Conservation (phyloP, 2,797 vertebrate species). For the Cyclopterus lumpus region DNA sequence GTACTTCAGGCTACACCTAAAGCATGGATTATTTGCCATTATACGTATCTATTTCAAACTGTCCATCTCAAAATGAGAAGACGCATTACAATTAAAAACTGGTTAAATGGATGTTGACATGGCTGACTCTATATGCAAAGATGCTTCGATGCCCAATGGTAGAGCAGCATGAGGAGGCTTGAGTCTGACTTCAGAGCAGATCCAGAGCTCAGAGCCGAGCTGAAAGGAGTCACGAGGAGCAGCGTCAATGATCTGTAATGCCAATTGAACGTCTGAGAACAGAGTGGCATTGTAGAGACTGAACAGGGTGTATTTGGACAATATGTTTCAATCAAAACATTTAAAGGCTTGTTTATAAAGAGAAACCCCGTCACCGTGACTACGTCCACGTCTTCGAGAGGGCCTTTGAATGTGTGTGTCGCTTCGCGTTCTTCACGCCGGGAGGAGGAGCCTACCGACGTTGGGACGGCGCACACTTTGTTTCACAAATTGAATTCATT, state of each 20-base stretch:
- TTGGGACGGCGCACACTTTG: conserved; percentile 4
- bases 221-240: no score
- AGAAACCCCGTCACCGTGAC: no score
- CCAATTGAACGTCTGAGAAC: neutral
- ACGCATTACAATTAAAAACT: neutral
- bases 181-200: no score
- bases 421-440: neutral
- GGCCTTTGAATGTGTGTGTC: neutral
- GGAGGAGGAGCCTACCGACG: neutral
- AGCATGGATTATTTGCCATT: neutral
- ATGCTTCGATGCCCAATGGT: no score
- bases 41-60: no score
- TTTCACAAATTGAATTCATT: conserved; percentile 17
- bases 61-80: neutral
- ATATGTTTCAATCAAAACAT: neutral
- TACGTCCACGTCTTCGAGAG: neutral
- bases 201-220: no score
- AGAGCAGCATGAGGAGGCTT: no score
- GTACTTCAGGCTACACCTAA: neutral
- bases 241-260: neutral
- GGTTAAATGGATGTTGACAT: neutral
- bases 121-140: neutral
- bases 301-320: neutral
- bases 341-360: neutral
- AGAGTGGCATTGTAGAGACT: neutral